Percentiles rank a stretch among this genome's conserved stretches.
phyloP scores from a whole-genome alignment of 2,113 vertebrate genomes.

The Cariama cristata region DNA sequence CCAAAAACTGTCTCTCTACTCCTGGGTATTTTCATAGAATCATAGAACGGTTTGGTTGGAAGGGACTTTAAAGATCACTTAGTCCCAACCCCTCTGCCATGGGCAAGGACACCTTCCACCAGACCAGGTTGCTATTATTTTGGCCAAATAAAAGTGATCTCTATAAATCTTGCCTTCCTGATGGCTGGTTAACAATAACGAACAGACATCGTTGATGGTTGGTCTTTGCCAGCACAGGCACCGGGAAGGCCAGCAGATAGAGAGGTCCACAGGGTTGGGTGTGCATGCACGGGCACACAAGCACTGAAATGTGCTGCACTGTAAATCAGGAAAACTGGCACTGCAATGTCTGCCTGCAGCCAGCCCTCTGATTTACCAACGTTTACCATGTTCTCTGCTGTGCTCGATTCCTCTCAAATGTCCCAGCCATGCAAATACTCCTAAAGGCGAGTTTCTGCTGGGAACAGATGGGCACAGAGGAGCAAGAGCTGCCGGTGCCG shows the following conservation, averaged over 20 bases:
- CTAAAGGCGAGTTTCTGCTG: background rate
- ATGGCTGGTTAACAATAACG: background rate
- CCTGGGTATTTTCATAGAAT: too few species aligned
- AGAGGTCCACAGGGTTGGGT: background rate
- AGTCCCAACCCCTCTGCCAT: too few species aligned
- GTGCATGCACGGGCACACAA: accelerated
- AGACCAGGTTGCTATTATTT: background rate
- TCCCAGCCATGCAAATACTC: background rate
- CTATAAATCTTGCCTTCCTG: background rate
- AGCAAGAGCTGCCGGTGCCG: background rate
- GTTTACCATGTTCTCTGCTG: background rate
- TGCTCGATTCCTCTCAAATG: background rate
- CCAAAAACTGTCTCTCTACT: background rate
- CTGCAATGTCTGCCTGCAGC: background rate
- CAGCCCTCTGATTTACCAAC: background rate
- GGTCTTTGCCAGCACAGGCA: background rate
- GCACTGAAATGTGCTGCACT: accelerated
- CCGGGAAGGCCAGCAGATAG: background rate
- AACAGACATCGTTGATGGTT: background rate
- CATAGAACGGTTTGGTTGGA: too few species aligned
- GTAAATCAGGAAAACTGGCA: background rate
- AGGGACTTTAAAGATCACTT: too few species aligned
- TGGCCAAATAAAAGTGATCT: background rate
- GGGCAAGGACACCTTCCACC: too few species aligned
- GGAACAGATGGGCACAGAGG: background rate